Percentiles rank a stretch among this genome's conserved stretches.
Conservation (phyloP, 1,140 invertebrate species). For the Ptiloglossa arizonensis region DNA sequence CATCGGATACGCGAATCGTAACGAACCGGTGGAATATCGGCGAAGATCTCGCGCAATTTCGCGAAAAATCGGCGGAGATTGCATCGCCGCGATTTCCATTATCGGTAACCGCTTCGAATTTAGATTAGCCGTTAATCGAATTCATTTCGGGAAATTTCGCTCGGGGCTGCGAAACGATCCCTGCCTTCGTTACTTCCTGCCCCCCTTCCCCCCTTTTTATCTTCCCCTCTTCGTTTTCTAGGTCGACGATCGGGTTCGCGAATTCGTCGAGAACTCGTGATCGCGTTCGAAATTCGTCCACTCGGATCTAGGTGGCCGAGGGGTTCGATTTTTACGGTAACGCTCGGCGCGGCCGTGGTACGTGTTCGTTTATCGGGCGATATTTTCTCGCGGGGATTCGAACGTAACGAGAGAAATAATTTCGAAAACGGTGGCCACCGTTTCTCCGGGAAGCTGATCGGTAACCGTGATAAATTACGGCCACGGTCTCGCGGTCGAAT, state of each 20-base stretch:
- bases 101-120: slow-evolving; percentile 14
- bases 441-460: not conserved
- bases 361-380: not conserved
- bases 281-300: no score
- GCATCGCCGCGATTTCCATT: slow-evolving; percentile 11
- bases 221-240: no score
- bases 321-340: slow-evolving; percentile 1
- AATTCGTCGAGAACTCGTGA: not conserved
- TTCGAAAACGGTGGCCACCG: not conserved
- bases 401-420: not conserved
- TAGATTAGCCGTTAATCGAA: slow-evolving; percentile 30
- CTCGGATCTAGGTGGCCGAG: not conserved
- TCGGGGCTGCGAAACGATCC: not conserved
- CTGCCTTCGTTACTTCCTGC: no score
- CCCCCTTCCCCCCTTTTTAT: not conserved
- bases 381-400: not conserved
- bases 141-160: slow-evolving; percentile 24
- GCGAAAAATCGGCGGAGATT: slow-evolving; percentile 11
- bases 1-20: no score
- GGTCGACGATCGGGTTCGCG: not conserved
- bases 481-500: not conserved
- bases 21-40: not conserved
- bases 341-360: not conserved
- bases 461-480: not conserved
- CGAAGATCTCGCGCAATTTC: not conserved